Percentiles rank a stretch among this genome's conserved stretches.
These are phyloP conservation scores for Orgyia antiqua DNA, from an alignment of 2,888 invertebrate species.

Conservation along the genomic window DNA sequence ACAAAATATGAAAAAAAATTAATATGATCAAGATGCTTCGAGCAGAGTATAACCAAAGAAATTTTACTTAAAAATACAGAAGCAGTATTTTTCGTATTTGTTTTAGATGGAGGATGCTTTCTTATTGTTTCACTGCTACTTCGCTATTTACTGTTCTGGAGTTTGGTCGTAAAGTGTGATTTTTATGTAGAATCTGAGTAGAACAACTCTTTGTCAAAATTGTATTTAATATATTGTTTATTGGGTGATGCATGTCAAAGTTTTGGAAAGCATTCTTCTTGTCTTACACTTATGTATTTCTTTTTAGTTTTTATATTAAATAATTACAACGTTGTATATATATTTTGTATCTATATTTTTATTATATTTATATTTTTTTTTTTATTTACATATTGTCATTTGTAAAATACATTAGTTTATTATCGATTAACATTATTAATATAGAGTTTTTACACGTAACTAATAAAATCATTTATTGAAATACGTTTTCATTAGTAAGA, in stretches of 20 bases:
- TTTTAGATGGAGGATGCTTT: conserved; percentile 71
- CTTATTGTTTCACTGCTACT: conserved; percentile 49
- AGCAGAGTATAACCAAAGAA: too few species aligned
- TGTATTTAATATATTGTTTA: conserved; percentile 19
- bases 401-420: too few species aligned
- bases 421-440: too few species aligned
- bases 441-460: too few species aligned
- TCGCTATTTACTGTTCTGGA: conserved; percentile 38
- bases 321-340: conserved; percentile 10
- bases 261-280: conserved; percentile 72
- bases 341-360: conserved; percentile 17
- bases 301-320: conserved; percentile 13
- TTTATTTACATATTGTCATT: too few species aligned
- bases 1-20: too few species aligned
- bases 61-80: not conserved
- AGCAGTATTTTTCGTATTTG: conserved; percentile 20
- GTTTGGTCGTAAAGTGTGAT: conserved; percentile 25
- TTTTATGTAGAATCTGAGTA: conserved; percentile 24
- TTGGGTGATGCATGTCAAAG: conserved; percentile 28
- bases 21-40: too few species aligned
- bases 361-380: conserved; percentile 13
- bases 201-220: conserved; percentile 16
- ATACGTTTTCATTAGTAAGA: too few species aligned
- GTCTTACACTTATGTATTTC: conserved; percentile 11
- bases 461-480: too few species aligned